Evolutionary conservation across 2,888 invertebrate genomes (phyloP).

Genomic region (Drosophila tripunctata): DNA sequence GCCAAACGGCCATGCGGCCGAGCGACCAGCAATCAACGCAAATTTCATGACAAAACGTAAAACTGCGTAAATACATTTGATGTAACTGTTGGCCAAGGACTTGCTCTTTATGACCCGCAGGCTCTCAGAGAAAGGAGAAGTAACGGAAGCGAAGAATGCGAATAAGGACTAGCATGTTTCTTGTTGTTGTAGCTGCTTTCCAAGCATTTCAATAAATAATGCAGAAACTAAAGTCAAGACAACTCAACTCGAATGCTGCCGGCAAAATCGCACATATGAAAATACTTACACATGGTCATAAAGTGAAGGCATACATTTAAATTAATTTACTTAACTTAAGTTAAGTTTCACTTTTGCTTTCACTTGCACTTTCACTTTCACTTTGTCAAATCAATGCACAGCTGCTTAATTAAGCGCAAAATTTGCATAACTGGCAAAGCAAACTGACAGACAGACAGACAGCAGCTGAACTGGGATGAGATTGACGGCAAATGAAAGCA

Average conservation of each 20-base stretch:
- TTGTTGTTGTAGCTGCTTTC: constrained; percentile 39
- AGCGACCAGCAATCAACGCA: constrained; percentile 68
- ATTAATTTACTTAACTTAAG: constrained; percentile 34
- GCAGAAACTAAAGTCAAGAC: constrained; percentile 52
- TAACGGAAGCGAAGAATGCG: neutral
- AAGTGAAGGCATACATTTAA: constrained; percentile 34
- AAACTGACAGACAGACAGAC: constrained; percentile 14
- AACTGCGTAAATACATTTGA: constrained; percentile 78
- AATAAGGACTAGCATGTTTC: constrained; percentile 40
- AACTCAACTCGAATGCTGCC: constrained; percentile 46
- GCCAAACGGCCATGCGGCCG: constrained; percentile 23
- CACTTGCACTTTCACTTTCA: constrained; percentile 41
- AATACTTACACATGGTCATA: constrained; percentile 44
- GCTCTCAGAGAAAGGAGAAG: constrained; percentile 12
- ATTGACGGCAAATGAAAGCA: neutral
- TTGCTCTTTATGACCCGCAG: constrained; percentile 58
- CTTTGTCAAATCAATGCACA: constrained; percentile 34
- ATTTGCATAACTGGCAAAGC: constrained; percentile 49
- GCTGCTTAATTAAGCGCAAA: constrained; percentile 54
- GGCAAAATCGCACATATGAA: constrained; percentile 28
- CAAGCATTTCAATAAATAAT: constrained; percentile 70
- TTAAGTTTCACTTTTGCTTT: neutral
- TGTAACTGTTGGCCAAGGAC: constrained; percentile 55
- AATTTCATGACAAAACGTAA: constrained; percentile 79
- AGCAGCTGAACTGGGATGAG: neutral